phyloP scores from a whole-genome alignment of 2,113 vertebrate species.

The Calypte anna region DNA sequence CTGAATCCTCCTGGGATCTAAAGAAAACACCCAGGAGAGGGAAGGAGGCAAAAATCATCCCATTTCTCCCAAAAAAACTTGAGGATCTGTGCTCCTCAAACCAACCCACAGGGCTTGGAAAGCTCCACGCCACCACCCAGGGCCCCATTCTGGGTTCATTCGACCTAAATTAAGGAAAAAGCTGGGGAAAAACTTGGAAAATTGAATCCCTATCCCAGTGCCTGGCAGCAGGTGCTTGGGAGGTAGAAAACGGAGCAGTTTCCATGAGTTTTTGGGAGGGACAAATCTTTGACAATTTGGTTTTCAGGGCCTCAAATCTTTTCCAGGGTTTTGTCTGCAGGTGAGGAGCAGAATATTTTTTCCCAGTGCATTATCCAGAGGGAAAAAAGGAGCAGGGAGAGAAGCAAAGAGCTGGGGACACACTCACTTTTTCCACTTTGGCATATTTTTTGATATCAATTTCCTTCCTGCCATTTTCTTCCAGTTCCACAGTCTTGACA shows the following conservation, averaged over 20 bases:
- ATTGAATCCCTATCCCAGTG: background rate
- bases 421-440: constrained; percentile 91
- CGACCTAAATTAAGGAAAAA: background rate
- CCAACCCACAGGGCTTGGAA: accelerated
- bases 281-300: background rate
- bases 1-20: constrained; percentile 94
- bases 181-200: background rate
- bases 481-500: constrained; percentile 89
- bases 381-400: too few species aligned
- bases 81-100: background rate
- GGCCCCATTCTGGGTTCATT: background rate
- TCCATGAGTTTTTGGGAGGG: background rate
- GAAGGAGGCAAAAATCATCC: background rate
- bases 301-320: background rate
- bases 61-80: background rate
- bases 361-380: too few species aligned
- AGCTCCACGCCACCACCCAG: accelerated
- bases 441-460: constrained; percentile 98
- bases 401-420: background rate
- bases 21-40: background rate
- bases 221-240: accelerated
- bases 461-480: constrained; percentile 92
- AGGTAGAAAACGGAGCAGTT: background rate
- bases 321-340: accelerated
- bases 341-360: background rate